A percentile compares a stretch with the other conserved stretches of the same genome.
Evolutionary conservation across 2,113 vertebrate species (phyloP).

Genomic region (Pterophyllum scalare): DNA sequence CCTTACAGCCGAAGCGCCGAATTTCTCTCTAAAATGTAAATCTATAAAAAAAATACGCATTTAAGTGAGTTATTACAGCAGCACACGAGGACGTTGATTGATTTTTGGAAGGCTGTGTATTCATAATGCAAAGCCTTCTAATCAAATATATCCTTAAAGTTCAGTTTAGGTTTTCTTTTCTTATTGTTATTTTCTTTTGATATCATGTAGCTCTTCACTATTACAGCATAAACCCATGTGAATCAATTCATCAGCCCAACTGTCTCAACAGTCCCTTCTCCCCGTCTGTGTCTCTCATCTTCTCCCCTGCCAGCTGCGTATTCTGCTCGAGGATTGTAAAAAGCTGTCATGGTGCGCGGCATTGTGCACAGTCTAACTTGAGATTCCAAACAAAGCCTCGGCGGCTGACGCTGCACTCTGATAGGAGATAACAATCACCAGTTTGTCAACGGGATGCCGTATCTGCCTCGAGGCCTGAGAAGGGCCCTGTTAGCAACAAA

Average conservation of each 20-base stretch:
- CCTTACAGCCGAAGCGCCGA: neutral
- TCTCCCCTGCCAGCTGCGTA: conserved; percentile 39
- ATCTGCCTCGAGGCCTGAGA: conserved; percentile 59
- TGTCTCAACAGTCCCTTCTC: conserved; percentile 9
- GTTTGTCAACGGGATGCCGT: conserved; percentile 72
- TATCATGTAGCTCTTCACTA: neutral
- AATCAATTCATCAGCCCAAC: conserved; percentile 35
- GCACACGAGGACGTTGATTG: neutral
- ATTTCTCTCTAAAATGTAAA: neutral
- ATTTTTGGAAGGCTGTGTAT: conserved; percentile 8
- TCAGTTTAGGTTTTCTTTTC: neutral
- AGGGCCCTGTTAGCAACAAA: conserved; percentile 65
- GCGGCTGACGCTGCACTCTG: conserved; percentile 49
- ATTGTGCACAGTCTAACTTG: conserved; percentile 50
- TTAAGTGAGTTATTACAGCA: conserved; percentile 2
- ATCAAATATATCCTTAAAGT: conserved; percentile 16
- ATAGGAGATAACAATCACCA: conserved; percentile 72
- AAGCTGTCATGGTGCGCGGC: conserved; percentile 47
- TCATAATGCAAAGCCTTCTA: neutral
- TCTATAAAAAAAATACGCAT: conserved; percentile 26
- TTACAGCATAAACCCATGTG: conserved; percentile 21
- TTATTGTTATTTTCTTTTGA: neutral
- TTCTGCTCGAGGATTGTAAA: conserved; percentile 52
- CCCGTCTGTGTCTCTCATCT: conserved; percentile 15
- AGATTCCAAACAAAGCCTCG: conserved; percentile 63